Conservation (phyloP, 2,113 vertebrate genomes). For the Catharus bicknelli region DNA sequence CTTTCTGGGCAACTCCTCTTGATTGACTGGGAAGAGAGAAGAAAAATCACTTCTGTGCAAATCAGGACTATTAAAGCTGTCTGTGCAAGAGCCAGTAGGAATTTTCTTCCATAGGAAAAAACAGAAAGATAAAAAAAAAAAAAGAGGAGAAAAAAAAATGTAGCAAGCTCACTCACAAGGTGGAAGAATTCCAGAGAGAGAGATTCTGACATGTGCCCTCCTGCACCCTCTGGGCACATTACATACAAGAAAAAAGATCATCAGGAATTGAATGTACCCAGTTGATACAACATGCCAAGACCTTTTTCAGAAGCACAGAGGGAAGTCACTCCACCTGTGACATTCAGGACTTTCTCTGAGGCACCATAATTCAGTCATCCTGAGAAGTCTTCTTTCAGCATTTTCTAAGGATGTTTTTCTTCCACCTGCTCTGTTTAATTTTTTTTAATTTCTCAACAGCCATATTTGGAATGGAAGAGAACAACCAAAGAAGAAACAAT, state of each 20-base stretch:
- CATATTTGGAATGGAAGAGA: constrained; percentile 2
- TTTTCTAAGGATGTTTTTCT: not conserved
- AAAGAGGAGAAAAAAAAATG: too few species aligned
- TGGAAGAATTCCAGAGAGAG: not conserved
- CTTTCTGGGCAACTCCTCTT: not conserved
- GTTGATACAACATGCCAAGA: not conserved
- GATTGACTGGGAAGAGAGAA: not conserved
- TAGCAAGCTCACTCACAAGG: not conserved
- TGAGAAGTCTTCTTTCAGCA: not conserved
- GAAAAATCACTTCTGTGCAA: not conserved
- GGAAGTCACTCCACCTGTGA: too few species aligned
- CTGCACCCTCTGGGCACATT: not conserved
- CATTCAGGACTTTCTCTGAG: not conserved
- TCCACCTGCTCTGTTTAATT: not conserved
- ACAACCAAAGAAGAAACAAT: not conserved
- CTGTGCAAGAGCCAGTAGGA: not conserved
- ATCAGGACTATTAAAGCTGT: not conserved
- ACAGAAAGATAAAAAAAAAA: too few species aligned
- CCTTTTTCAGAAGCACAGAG: not conserved
- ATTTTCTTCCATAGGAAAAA: not conserved
- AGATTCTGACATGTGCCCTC: not conserved
- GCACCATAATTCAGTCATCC: not conserved
- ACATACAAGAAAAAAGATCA: not conserved
- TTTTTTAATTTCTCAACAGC: not conserved
- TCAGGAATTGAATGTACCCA: not conserved